Evolutionary conservation across 2,888 invertebrate genomes (phyloP), one percentile per base, ranked within the genome.

Genomic region (Ornithoptera priamus): DNA sequence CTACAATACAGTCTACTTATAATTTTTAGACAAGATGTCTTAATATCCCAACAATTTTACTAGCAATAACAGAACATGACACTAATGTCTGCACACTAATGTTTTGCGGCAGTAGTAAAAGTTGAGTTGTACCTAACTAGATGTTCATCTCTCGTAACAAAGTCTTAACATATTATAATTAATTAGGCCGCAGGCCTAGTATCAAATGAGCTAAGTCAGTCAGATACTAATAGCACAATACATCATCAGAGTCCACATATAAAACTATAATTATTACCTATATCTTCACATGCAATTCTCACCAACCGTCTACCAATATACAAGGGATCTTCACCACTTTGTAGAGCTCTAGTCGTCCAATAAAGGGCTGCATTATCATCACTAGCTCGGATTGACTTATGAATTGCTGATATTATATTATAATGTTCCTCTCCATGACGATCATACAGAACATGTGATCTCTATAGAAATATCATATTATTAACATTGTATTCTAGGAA

Each of bases 361-460:
- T 97, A 97, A 57, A 97, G 85, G 18, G 97, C 94, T 2, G 97
- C 97, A 85, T 96, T 96, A 72, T 94, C 95, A 83, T 97, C 96
- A 22, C 96, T 94, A 0, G 97, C 97, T 75, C 97, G 93, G 65
- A 97, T 95, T 0, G 97, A 96, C 85, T 97, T 97, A 79, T 97
- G 97, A 75, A 97, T 88, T 0, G 97, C 97, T 1, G 97, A 97
- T 76, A 96, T 95, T 57, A 94, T 94, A 82, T 97, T 96, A 85
- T 97, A 97, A 85, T 97, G 97, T 80, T 97, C 96, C 65, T 97
- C 97, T 12, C 97, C 97, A 83, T 94, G 93, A 68, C 94, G 93
- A 81, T 97, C 97, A 83, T 97, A 97, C 56, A 96, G 81, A 83
- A 96, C 93, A 81, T 97, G 97, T 0, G 96, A 95, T 77, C 96